Conservation (phyloP, 2,888 invertebrate species). For the Pediacus dermestoides region DNA sequence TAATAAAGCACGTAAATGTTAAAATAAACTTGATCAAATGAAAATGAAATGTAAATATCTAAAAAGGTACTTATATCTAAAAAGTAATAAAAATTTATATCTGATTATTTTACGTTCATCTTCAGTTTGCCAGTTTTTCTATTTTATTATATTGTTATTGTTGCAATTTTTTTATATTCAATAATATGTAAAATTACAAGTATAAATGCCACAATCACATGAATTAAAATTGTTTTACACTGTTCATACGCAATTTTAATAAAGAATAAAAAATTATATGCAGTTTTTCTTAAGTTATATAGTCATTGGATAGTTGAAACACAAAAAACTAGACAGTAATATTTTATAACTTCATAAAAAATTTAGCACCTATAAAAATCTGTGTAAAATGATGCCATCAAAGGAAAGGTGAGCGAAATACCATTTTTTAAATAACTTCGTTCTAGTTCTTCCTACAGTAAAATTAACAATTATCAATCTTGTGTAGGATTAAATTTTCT, state of each 20-base stretch:
- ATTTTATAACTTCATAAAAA: no score
- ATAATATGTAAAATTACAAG: conserved; percentile 16
- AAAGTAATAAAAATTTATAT: neutral
- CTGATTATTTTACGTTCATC: neutral
- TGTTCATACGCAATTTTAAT: conserved; percentile 46
- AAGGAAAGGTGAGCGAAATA: no score
- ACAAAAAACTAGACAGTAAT: no score
- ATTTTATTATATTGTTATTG: conserved; percentile 2
- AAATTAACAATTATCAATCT: no score
- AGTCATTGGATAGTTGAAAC: no score
- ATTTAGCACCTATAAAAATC: no score
- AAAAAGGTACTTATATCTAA: conserved; percentile 5
- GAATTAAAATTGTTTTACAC: conserved; percentile 44
- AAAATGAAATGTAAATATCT: conserved; percentile 1
- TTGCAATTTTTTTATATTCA: conserved; percentile 10
- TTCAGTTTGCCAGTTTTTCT: neutral
- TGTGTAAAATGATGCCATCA: no score
- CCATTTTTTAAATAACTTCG: no score
- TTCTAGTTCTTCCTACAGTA: no score
- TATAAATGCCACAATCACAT: conserved; percentile 41
- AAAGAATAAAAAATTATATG: conserved; percentile 29
- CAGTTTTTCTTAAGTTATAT: conserved; percentile 3
- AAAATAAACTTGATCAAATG: neutral
- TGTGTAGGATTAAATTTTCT: no score
- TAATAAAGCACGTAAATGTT: conserved; percentile 2